Percentiles rank a stretch among this genome's conserved stretches.
These are phyloP conservation scores for Neolamprologus fasciatus DNA, from an alignment of 2,113 vertebrate genomes.

Conservation along the genomic window DNA sequence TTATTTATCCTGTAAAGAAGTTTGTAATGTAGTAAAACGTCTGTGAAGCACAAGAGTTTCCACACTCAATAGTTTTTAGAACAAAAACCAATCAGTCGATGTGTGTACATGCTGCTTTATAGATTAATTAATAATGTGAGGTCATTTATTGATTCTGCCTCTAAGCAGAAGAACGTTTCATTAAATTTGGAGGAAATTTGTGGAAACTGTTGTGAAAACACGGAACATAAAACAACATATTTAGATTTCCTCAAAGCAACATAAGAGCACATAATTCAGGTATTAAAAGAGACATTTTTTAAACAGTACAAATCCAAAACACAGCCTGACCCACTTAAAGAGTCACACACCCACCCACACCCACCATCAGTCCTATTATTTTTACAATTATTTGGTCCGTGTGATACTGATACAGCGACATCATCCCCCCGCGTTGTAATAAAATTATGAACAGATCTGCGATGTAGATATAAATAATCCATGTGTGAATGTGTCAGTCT, in stretches of 20 bases:
- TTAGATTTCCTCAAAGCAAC: neutral
- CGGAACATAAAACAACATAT: neutral
- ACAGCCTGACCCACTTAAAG: neutral
- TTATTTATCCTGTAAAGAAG: neutral
- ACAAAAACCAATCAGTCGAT: neutral
- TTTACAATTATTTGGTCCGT: slow-evolving; percentile 13
- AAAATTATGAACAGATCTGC: slow-evolving; percentile 34
- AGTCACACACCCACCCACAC: neutral
- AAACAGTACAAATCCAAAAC: neutral
- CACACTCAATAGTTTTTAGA: neutral
- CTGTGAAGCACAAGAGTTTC: neutral
- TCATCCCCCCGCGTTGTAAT: slow-evolving; percentile 22
- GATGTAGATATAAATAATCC: slow-evolving; percentile 34
- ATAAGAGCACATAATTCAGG: neutral
- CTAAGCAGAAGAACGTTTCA: neutral
- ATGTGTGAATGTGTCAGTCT: neutral
- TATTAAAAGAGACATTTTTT: neutral
- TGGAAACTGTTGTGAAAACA: neutral
- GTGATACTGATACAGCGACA: neutral
- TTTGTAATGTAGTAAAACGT: neutral
- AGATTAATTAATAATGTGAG: neutral
- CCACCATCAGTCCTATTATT: neutral
- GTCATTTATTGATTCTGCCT: neutral
- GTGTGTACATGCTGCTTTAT: neutral
- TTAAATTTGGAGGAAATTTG: neutral